A percentile compares a stretch with the other conserved stretches of the same genome.
Conservation (phyloP, 2,113 vertebrate genomes). For the Oreocharis arfaki region DNA sequence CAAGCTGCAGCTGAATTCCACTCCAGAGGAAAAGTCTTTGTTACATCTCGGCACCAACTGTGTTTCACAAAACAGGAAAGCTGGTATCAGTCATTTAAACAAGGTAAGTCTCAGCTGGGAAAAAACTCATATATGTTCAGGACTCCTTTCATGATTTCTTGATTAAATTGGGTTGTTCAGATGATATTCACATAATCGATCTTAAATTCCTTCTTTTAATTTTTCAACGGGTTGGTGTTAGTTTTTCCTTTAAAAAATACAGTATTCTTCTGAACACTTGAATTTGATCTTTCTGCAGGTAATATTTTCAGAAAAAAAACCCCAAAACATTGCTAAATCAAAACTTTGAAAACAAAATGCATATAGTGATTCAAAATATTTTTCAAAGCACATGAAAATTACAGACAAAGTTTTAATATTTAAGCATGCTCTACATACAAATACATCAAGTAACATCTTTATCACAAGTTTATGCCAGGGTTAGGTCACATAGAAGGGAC, state of each 20-base stretch:
- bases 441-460: neutral
- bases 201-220: neutral
- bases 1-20: neutral
- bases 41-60: fast-evolving
- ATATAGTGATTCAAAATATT: neutral
- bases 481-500: neutral
- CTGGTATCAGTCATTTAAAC: neutral
- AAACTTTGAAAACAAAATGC: neutral
- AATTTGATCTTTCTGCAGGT: neutral
- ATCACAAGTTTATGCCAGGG: neutral
- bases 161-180: neutral
- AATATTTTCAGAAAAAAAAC: neutral
- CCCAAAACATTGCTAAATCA: neutral
- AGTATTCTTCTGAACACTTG: neutral
- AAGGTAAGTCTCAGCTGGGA: neutral
- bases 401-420: neutral
- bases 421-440: neutral
- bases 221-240: neutral
- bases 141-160: neutral
- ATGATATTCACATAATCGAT: neutral
- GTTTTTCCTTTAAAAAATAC: neutral
- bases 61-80: neutral
- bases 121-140: neutral
- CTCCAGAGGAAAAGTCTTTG: neutral
- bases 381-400: neutral